These are phyloP conservation scores for Podarcis cretensis DNA, from an alignment of 2,113 vertebrate genomes.

Conservation along the genomic window DNA sequence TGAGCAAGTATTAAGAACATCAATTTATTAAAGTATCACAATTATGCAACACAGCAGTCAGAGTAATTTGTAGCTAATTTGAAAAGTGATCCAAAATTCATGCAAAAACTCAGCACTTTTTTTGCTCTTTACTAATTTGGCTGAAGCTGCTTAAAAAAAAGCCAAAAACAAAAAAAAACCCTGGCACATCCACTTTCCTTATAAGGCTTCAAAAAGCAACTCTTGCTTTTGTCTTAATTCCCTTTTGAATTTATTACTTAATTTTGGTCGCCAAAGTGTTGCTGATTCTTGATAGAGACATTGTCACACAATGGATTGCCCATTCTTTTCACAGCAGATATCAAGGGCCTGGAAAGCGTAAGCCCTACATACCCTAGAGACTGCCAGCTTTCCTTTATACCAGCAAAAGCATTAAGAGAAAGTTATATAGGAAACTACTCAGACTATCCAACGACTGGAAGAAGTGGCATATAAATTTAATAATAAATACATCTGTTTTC, in stretches of 20 bases:
- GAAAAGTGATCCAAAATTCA: neutral
- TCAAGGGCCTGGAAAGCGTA: neutral
- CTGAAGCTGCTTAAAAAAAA: neutral
- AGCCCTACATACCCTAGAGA: no score
- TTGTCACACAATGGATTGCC: neutral
- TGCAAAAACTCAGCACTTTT: neutral
- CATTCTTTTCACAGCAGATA: neutral
- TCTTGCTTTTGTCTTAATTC: neutral
- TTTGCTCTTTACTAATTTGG: neutral
- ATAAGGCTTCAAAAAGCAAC: neutral
- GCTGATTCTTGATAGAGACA: neutral
- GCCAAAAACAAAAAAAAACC: neutral
- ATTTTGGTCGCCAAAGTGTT: neutral
- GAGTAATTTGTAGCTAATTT: conserved; percentile 13
- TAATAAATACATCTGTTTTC: neutral
- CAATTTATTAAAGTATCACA: conserved; percentile 27
- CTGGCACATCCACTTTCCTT: neutral
- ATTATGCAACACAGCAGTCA: conserved; percentile 24
- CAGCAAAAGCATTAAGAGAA: neutral
- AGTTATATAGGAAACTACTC: no score
- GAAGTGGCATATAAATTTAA: neutral
- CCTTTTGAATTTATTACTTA: neutral
- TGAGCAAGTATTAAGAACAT: conserved; percentile 22
- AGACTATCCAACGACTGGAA: neutral
- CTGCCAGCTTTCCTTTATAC: neutral